Percentiles rank a stretch among this genome's conserved stretches.
phyloP scores from a whole-genome alignment of 2,797 vertebrate genomes.

The Manis crassicaudata region DNA sequence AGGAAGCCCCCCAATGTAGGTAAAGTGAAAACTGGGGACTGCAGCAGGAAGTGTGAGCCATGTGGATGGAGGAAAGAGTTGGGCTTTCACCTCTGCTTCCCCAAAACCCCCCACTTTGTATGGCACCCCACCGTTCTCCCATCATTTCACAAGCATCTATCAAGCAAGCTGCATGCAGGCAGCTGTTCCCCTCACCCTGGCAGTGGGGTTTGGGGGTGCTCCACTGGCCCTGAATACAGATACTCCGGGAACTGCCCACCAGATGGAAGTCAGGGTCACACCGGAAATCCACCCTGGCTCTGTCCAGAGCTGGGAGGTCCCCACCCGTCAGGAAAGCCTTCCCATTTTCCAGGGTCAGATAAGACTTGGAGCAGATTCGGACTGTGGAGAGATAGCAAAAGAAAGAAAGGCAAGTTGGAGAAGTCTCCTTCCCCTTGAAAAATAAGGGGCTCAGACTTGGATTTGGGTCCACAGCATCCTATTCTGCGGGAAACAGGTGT shows the following conservation, averaged over 20 bases:
- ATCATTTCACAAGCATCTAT: slow-evolving; percentile 9
- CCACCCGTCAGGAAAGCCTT: slow-evolving; percentile 86
- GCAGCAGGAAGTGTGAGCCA: background rate
- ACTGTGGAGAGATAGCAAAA: slow-evolving; percentile 85
- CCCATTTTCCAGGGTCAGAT: slow-evolving; percentile 94
- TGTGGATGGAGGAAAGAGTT: background rate
- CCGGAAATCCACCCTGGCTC: slow-evolving; percentile 91
- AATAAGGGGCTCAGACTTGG: background rate
- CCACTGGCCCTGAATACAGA: slow-evolving; percentile 96
- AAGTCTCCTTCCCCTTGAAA: background rate
- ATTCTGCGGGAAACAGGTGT: background rate
- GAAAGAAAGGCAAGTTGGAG: slow-evolving; percentile 41
- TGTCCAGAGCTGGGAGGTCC: slow-evolving; percentile 91
- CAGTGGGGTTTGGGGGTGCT: slow-evolving; percentile 93
- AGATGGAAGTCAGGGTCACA: slow-evolving; percentile 93
- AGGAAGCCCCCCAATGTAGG: background rate
- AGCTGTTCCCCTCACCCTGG: slow-evolving; percentile 89
- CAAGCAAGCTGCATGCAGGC: slow-evolving; percentile 38
- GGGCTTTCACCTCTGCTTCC: background rate
- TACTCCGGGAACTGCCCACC: slow-evolving; percentile 91
- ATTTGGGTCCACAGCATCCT: background rate
- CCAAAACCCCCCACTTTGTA: background rate
- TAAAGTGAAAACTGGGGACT: background rate
- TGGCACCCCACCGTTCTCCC: background rate
- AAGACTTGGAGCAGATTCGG: slow-evolving; percentile 91